Evolutionary conservation across 2,888 invertebrate species (phyloP).

Genomic region (Diplolepis rosae): DNA sequence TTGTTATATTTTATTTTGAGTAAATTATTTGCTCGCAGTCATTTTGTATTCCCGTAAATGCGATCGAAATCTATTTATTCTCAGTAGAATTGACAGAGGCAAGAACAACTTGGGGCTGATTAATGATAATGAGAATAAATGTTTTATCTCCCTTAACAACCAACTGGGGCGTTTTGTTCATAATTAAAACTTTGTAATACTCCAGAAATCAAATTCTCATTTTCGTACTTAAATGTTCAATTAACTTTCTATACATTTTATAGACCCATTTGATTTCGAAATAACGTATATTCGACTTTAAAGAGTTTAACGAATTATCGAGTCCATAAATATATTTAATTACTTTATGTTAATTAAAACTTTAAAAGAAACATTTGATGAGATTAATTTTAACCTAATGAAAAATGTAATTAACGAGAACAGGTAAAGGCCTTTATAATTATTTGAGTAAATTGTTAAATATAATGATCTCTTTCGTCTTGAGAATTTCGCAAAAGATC

Average conservation of each 20-base stretch:
- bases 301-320: too few species aligned
- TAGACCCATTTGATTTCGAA: too few species aligned
- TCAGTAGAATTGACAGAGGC: conserved; percentile 8
- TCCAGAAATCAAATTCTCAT: not conserved
- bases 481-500: not conserved
- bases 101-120: conserved; percentile 19
- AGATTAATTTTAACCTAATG: too few species aligned
- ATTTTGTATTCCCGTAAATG: conserved; percentile 18
- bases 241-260: not conserved
- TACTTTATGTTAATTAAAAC: too few species aligned
- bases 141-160: not conserved
- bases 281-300: too few species aligned
- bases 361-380: too few species aligned
- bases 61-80: conserved; percentile 20
- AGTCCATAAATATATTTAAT: too few species aligned
- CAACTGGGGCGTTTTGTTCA: not conserved
- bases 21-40: conserved; percentile 20
- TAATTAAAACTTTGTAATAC: not conserved
- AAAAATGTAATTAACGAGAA: too few species aligned
- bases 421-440: too few species aligned
- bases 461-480: too few species aligned
- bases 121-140: conserved; percentile 25
- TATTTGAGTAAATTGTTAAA: too few species aligned
- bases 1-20: not conserved
- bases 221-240: not conserved